Evolutionary conservation across 23 tunicate genomes (phyloP).

Genomic region (Botrylloides violaceus): DNA sequence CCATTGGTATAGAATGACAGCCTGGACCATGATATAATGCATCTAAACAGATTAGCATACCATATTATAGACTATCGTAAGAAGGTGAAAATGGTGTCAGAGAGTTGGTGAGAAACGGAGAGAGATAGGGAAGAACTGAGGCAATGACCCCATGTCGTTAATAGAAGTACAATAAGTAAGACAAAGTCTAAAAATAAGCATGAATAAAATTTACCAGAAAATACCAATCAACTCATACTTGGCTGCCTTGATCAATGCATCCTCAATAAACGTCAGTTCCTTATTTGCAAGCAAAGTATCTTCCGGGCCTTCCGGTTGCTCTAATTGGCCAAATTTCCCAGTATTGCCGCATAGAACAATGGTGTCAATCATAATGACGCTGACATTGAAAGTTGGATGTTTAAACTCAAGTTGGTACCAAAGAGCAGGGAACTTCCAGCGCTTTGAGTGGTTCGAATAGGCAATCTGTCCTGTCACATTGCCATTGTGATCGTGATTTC

Average conservation of each 20-base stretch:
- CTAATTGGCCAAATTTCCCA: constrained; percentile 19
- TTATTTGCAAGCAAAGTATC: constrained; percentile 14
- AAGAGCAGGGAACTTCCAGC: constrained; percentile 68
- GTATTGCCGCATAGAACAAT: constrained; percentile 77
- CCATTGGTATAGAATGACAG: no score
- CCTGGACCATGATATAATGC: no score
- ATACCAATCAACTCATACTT: no score
- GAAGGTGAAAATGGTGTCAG: no score
- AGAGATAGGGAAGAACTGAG: no score
- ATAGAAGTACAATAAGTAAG: no score
- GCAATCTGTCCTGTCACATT: constrained; percentile 68
- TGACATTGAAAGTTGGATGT: constrained; percentile 43
- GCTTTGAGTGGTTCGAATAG: constrained; percentile 53
- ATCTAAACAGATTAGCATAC: no score
- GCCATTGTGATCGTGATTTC: constrained; percentile 94
- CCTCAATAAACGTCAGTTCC: constrained; percentile 62
- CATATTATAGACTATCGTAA: no score
- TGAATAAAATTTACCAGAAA: neutral
- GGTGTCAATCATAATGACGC: constrained; percentile 89
- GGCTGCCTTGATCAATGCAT: constrained; percentile 21
- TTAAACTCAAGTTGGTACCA: constrained; percentile 56
- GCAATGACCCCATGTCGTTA: no score
- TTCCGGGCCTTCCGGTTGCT: constrained; percentile 49
- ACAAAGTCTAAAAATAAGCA: neutral
- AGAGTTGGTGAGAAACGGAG: no score